phyloP scores from a whole-genome alignment of 2,888 invertebrate genomes.

The Psococerastis gibbosa region DNA sequence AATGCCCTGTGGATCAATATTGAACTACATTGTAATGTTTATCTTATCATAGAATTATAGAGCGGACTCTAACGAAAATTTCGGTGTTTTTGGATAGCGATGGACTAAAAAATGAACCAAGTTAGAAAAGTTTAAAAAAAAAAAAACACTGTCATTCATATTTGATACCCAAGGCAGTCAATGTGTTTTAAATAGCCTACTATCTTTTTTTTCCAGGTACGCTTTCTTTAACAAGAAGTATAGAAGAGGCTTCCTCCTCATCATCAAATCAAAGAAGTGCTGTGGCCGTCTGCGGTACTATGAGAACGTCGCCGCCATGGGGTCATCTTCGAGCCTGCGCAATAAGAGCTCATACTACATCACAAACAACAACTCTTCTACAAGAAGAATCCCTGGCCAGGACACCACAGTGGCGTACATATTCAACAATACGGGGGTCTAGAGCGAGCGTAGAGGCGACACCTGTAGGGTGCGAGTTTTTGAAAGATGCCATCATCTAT shows the following conservation, averaged over 20 bases:
- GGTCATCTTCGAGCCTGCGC: slow-evolving; percentile 55
- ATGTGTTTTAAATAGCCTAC: too few relatives aligned
- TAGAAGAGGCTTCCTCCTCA: slow-evolving; percentile 72
- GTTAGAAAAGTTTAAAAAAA: too few relatives aligned
- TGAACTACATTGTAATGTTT: too few relatives aligned
- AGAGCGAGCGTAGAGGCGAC: slow-evolving; percentile 22
- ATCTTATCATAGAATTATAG: too few relatives aligned
- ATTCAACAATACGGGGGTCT: slow-evolving; percentile 57
- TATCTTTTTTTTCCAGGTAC: slow-evolving; percentile 28
- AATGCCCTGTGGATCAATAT: too few relatives aligned
- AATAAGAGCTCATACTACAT: slow-evolving; percentile 73
- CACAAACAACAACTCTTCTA: slow-evolving; percentile 44
- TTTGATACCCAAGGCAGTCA: too few relatives aligned
- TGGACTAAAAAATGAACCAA: too few relatives aligned
- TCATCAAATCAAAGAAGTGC: slow-evolving; percentile 67
- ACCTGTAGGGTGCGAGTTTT: not conserved
- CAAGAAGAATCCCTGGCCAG: slow-evolving; percentile 25
- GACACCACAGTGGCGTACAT: slow-evolving; percentile 39
- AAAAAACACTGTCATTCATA: too few relatives aligned
- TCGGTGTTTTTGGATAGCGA: too few relatives aligned
- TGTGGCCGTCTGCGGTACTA: slow-evolving; percentile 72
- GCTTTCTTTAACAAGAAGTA: slow-evolving; percentile 92
- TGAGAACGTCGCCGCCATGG: slow-evolving; percentile 64
- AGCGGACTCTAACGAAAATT: too few relatives aligned
- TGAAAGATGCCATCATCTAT: not conserved